Evolutionary conservation across 2,797 vertebrate genomes (phyloP), one percentile per base, ranked within the genome.

Genomic region (Poecilia picta): DNA sequence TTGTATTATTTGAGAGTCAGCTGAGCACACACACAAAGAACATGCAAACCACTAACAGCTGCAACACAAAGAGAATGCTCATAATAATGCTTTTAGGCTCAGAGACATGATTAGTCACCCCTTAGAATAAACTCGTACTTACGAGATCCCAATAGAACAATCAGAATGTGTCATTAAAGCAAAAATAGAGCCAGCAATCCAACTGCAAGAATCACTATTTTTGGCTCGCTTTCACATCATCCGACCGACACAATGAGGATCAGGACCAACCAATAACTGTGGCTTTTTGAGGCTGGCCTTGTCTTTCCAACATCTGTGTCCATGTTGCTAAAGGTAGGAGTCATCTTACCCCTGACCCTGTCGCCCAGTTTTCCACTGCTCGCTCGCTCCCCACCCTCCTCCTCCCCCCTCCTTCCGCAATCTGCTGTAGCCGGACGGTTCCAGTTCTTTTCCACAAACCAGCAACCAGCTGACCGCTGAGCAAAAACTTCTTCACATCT

Each of bases 291-390:
- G 43, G 83, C 77, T 75, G 64, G 10, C 83, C 77, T 86, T 79
- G 51, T 74, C 79, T 77, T 84, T 81, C 77, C 73, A 73, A 84
- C 84, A 85, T 84, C 79, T 85, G 88, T 75, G 81, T 76, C 84
- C 83, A 84, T 57, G 85, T 79, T 87, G 59, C 82, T 73, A 74
- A 80, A 79, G 39, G 59, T 46, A 43, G 80, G 86, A 87, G 87
- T 92, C 89, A 83, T 89, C 87, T 92, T 93, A 89, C 88, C 83
- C 88, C 62, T 82, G 87, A 89, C 82, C 85, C 88, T 68, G 72
- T 55, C 80, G 79, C 83, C 78, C 68, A 71, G 15, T 87, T 84
- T 86, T 78, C 45, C 78, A 73, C 75, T 77, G 62, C 70, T 78
- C 55, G 62, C 70, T 78, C 55, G 33, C 81, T 55, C 81, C 16